Evolutionary conservation across 2,113 vertebrate species (phyloP).

Genomic region (Scomber colias): DNA sequence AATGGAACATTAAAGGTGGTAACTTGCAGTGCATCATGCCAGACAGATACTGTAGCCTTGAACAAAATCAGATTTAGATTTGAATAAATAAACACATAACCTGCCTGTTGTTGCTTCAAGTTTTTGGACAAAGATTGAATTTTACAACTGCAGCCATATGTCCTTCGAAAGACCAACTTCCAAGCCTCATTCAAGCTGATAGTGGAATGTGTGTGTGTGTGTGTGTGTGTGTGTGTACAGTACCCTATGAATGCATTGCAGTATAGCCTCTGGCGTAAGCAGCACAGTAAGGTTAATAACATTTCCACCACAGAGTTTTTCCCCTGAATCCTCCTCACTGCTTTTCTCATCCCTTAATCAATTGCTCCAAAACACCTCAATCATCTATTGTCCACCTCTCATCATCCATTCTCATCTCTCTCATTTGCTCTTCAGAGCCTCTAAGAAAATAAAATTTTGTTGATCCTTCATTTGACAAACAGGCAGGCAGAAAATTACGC

Average conservation of each 20-base stretch:
- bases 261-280: slow-evolving; percentile 5
- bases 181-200: not conserved
- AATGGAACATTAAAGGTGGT: slow-evolving; percentile 11
- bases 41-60: not conserved
- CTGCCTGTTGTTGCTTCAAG: not conserved
- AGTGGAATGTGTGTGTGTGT: not conserved
- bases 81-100: not conserved
- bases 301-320: slow-evolving; percentile 4
- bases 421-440: slow-evolving; percentile 20
- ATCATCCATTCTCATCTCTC: slow-evolving; percentile 4
- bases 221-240: not conserved
- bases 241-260: not conserved
- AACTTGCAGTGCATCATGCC: not conserved
- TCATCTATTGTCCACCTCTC: slow-evolving; percentile 12
- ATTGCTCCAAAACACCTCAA: slow-evolving; percentile 1
- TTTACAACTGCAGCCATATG: no score
- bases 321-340: not conserved
- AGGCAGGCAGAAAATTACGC: slow-evolving; percentile 37
- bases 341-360: slow-evolving; percentile 33
- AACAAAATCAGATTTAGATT: not conserved
- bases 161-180: not conserved
- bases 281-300: slow-evolving; percentile 49
- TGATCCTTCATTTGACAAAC: slow-evolving; percentile 54
- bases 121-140: no score
- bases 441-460: slow-evolving; percentile 26